Conservation (phyloP, 1,140 invertebrate genomes). For the Patella vulgata region DNA sequence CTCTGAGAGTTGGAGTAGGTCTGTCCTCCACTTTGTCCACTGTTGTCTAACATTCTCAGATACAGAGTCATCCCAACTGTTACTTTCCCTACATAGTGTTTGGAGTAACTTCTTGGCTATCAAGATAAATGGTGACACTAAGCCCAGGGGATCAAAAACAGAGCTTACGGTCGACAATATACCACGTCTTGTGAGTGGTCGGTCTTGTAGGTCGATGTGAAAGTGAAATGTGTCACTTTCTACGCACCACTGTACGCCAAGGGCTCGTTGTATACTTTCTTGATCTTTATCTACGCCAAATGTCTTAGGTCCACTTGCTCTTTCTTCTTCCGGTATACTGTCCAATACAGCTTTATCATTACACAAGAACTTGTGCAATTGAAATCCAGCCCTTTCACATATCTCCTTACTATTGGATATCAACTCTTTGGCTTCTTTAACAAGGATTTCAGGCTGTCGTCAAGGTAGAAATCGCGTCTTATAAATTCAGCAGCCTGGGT, state of each 20-base stretch:
- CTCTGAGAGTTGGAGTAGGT: conserved; percentile 9
- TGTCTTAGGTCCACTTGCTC: conserved; percentile 5
- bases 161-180: conserved; percentile 31
- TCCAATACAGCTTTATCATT: conserved; percentile 17
- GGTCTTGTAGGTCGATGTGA: conserved; percentile 5
- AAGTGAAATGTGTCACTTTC: conserved; percentile 25
- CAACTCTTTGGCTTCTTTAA: conserved; percentile 6
- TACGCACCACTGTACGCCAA: conserved; percentile 27
- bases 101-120: conserved; percentile 27
- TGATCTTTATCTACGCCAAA: conserved; percentile 9
- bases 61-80: conserved; percentile 32
- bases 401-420: conserved; percentile 7
- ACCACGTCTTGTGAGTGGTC: conserved; percentile 18
- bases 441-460: conserved; percentile 21
- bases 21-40: conserved; percentile 14
- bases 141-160: conserved; percentile 41
- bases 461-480: conserved; percentile 30
- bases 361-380: conserved; percentile 25
- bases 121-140: conserved; percentile 33
- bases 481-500: conserved; percentile 21
- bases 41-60: background rate
- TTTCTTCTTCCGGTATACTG: conserved; percentile 8
- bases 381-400: background rate
- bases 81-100: conserved; percentile 26
- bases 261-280: conserved; percentile 19